Percentiles rank a stretch among this genome's conserved stretches.
These are phyloP conservation scores for Halcyon chelicuti DNA, from an alignment of 2,797 vertebrate genomes.

Conservation along the genomic window DNA sequence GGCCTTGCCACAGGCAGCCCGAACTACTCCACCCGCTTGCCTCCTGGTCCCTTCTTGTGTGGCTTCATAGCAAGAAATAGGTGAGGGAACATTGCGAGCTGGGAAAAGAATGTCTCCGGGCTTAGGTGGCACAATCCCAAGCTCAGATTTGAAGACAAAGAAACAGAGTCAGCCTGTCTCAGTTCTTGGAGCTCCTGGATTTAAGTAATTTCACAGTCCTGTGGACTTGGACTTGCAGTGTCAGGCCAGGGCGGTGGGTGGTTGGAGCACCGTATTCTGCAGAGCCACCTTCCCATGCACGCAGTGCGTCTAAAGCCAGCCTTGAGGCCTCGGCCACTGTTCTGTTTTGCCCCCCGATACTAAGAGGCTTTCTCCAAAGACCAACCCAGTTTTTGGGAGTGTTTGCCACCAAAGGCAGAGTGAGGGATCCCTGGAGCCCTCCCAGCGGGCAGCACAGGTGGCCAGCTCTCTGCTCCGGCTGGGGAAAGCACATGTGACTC, in stretches of 20 bases:
- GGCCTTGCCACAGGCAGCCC: not conserved
- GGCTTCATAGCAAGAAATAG: not conserved
- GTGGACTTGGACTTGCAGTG: not conserved
- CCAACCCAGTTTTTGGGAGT: not conserved
- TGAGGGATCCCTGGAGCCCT: not conserved
- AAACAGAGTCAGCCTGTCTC: not conserved
- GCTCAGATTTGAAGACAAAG: not conserved
- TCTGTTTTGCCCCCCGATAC: not conserved
- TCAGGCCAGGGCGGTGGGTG: not conserved
- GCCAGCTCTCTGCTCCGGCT: rapidly evolving
- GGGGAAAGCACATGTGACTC: not conserved
- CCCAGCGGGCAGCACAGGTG: not conserved
- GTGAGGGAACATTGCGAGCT: rapidly evolving
- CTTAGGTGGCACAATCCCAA: not conserved
- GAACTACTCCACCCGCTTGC: rapidly evolving
- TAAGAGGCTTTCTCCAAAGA: not conserved
- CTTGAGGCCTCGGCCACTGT: rapidly evolving
- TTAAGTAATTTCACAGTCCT: not conserved
- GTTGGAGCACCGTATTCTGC: rapidly evolving
- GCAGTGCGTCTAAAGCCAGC: not conserved
- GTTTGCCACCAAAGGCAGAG: rapidly evolving
- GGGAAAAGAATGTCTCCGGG: not conserved
- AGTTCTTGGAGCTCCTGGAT: not conserved
- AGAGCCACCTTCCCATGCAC: not conserved
- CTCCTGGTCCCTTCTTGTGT: rapidly evolving